Evolutionary conservation across 1,140 invertebrate species (phyloP).

Genomic region (Drosophila nannoptera): DNA sequence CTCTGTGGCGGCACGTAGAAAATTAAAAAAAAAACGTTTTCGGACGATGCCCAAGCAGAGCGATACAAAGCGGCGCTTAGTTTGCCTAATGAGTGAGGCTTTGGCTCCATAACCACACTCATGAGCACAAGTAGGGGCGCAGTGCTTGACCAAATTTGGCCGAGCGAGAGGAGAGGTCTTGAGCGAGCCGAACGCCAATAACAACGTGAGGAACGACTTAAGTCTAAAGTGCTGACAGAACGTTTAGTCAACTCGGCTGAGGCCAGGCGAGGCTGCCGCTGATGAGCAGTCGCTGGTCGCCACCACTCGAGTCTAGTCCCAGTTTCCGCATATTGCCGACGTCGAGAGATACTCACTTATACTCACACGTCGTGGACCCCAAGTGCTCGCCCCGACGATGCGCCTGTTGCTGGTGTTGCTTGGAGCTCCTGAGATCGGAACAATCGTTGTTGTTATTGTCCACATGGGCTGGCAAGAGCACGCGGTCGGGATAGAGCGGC

Average conservation of each 20-base stretch:
- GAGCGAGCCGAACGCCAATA: slow-evolving; percentile 49
- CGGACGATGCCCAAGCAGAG: slow-evolving; percentile 19
- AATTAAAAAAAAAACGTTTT: slow-evolving; percentile 59
- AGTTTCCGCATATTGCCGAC: slow-evolving; percentile 32
- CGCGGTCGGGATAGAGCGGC: slow-evolving; percentile 80
- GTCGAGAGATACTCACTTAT: slow-evolving; percentile 68
- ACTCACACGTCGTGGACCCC: slow-evolving; percentile 77
- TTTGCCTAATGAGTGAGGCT: slow-evolving; percentile 59
- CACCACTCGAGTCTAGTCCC: slow-evolving; percentile 44
- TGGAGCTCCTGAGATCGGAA: slow-evolving; percentile 38
- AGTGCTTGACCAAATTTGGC: slow-evolving; percentile 70
- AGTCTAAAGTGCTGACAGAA: slow-evolving; percentile 66
- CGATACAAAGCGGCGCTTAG: slow-evolving; percentile 51
- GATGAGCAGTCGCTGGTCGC: not conserved
- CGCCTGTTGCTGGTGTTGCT: slow-evolving; percentile 49
- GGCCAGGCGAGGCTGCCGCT: slow-evolving; percentile 4
- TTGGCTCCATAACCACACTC: slow-evolving; percentile 8
- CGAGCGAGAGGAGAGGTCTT: slow-evolving; percentile 43
- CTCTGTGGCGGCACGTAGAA: slow-evolving; percentile 38
- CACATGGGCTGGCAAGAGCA: slow-evolving; percentile 51
- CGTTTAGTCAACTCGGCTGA: slow-evolving; percentile 59
- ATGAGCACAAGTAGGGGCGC: slow-evolving; percentile 62
- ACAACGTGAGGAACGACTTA: slow-evolving; percentile 35
- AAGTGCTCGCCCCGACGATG: slow-evolving; percentile 66
- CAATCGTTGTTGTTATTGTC: slow-evolving; percentile 48